phyloP scores from a whole-genome alignment of 2,113 vertebrate genomes.

The Pseudopipra pipra region DNA sequence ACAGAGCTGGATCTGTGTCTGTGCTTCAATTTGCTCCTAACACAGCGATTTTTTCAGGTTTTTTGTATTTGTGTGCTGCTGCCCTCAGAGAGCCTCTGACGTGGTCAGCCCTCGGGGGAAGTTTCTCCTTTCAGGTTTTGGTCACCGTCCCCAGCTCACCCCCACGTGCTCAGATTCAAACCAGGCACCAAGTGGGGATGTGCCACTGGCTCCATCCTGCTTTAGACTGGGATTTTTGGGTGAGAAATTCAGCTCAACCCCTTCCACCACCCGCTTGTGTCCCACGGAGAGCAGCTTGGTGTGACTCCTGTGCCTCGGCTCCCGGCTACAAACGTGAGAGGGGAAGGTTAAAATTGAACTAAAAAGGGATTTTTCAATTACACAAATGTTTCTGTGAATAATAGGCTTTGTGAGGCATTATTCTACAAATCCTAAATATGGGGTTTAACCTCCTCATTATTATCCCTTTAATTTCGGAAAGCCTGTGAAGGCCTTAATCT shows the following conservation, averaged over 20 bases:
- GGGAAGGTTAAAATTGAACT: not conserved
- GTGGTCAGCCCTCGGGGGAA: not conserved
- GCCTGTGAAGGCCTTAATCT: not conserved
- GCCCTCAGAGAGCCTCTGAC: not conserved
- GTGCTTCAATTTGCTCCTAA: not conserved
- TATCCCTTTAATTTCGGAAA: not conserved
- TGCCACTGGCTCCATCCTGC: accelerated
- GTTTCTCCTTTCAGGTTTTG: not conserved
- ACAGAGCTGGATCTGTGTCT: accelerated
- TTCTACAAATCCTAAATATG: not conserved
- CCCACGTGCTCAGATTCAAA: not conserved
- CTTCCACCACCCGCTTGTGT: accelerated
- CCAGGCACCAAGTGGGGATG: accelerated
- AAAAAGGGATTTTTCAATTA: not conserved
- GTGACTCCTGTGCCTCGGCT: not conserved
- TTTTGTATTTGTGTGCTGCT: not conserved
- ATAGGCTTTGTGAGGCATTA: not conserved
- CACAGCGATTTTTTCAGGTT: not conserved
- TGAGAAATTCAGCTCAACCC: not conserved
- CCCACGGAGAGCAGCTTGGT: accelerated
- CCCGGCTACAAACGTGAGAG: accelerated
- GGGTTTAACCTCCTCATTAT: not conserved
- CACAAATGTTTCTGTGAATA: not conserved
- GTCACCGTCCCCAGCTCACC: accelerated
- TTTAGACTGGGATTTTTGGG: not conserved